Conservation (phyloP, 2,113 vertebrate genomes). For the Elachura formosa region DNA sequence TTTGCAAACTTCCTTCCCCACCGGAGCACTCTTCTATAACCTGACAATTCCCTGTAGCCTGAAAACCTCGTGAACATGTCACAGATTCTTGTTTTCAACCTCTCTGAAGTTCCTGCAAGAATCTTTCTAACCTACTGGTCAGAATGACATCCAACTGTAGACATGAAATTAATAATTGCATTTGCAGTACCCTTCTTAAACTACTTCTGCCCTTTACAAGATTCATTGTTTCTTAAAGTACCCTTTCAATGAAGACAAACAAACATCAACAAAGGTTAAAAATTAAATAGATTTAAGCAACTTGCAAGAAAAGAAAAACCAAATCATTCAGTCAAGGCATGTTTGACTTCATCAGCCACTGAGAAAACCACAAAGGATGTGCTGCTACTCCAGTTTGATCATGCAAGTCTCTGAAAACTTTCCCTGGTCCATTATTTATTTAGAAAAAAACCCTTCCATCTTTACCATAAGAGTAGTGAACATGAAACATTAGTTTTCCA, state of each 20-base stretch:
- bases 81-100: not conserved
- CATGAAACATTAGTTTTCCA: not conserved
- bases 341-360: not conserved
- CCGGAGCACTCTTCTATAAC: not conserved
- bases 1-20: not conserved
- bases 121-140: not conserved
- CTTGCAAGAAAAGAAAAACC: not conserved
- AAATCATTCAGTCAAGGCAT: not conserved
- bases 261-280: not conserved
- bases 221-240: not conserved
- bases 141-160: not conserved
- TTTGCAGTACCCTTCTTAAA: not conserved
- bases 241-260: not conserved
- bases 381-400: not conserved
- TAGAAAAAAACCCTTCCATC: not conserved
- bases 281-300: not conserved
- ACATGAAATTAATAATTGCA: not conserved
- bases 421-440: not conserved
- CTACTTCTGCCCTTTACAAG: not conserved
- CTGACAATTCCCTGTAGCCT: not conserved
- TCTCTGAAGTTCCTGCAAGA: not conserved
- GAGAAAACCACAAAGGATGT: not conserved
- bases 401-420: not conserved
- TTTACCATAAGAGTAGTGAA: not conserved
- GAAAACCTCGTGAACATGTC: not conserved